These are phyloP conservation scores for Nomada ruficornis DNA, from an alignment of 2,888 invertebrate species.

Conservation along the genomic window DNA sequence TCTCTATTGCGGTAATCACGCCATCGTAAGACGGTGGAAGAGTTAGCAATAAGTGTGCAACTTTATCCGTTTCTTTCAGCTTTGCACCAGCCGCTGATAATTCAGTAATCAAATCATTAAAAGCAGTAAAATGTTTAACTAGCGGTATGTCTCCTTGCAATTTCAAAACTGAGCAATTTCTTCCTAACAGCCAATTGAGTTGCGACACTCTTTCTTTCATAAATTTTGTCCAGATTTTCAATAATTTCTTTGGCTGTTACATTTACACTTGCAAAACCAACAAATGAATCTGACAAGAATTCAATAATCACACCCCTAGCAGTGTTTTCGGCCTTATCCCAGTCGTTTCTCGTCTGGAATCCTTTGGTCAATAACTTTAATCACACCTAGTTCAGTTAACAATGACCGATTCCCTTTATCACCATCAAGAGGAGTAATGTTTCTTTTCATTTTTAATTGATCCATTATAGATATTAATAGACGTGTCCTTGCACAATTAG, in stretches of 20 bases:
- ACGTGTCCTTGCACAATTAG: too few species aligned
- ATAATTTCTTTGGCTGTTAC: neutral
- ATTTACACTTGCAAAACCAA: neutral
- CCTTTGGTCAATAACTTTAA: neutral
- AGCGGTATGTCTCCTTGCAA: neutral
- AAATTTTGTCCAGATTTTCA: neutral
- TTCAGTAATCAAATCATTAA: slow-evolving; percentile 1
- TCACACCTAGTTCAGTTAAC: too few species aligned
- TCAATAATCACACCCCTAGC: neutral
- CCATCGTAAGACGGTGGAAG: neutral
- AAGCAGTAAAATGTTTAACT: neutral
- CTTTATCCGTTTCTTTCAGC: neutral
- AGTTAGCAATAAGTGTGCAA: neutral
- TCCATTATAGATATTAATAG: too few species aligned
- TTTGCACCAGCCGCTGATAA: neutral
- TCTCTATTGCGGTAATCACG: neutral
- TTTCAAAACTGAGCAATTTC: neutral
- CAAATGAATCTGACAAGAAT: neutral
- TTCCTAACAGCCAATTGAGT: neutral
- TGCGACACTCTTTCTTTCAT: neutral
- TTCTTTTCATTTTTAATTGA: too few species aligned
- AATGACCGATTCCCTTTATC: too few species aligned
- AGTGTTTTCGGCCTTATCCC: neutral
- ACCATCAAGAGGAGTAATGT: too few species aligned
- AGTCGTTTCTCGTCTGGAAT: neutral